Percentiles rank a stretch among this genome's conserved stretches.
phyloP scores from a whole-genome alignment of 2,797 vertebrate genomes.

The Micrastur ruficollis region DNA sequence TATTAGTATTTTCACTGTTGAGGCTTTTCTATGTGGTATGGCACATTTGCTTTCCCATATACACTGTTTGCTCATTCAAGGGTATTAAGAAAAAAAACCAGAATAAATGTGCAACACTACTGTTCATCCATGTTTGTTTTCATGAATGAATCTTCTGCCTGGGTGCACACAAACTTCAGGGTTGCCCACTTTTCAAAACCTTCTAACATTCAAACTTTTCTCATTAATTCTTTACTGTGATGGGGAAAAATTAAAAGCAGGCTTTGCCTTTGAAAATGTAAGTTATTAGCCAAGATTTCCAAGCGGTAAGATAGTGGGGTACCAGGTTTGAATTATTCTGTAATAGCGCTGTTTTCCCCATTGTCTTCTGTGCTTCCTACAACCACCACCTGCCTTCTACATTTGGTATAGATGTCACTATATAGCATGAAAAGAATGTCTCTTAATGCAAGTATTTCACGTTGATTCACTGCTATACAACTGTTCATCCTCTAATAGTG shows the following conservation, averaged over 20 bases:
- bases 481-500: slow-evolving; percentile 43
- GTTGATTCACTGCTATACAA: slow-evolving; percentile 53
- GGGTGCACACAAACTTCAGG: background rate
- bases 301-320: background rate
- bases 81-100: background rate
- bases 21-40: background rate
- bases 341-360: background rate
- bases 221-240: background rate
- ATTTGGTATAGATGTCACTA: background rate
- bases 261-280: background rate
- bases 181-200: background rate
- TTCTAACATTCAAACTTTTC: background rate
- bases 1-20: background rate
- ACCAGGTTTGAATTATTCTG: background rate
- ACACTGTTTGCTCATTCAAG: background rate
- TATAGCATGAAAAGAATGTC: background rate
- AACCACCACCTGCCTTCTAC: background rate
- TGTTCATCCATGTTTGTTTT: background rate
- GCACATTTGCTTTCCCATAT: background rate
- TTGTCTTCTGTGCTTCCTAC: background rate
- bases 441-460: slow-evolving; percentile 22
- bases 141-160: background rate
- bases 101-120: background rate
- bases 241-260: background rate
- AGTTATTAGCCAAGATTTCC: background rate